Conservation (phyloP, 2,113 vertebrate genomes). For the Abramis brama region DNA sequence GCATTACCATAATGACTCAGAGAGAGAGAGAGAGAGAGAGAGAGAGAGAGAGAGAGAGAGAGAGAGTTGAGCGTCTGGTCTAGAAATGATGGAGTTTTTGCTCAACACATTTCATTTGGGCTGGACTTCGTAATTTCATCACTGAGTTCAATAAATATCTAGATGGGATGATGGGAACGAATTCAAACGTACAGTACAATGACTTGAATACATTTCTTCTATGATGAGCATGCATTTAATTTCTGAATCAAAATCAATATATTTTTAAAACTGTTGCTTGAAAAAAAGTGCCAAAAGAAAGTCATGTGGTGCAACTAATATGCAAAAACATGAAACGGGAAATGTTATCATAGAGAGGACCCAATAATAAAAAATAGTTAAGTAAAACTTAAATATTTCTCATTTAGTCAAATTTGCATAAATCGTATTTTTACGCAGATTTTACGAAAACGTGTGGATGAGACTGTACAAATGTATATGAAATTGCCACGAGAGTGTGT, state of each 20-base stretch:
- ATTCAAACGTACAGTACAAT: background rate
- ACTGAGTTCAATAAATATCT: background rate
- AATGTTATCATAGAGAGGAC: background rate
- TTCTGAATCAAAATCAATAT: background rate
- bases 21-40: conserved; percentile 65
- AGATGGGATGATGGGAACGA: background rate
- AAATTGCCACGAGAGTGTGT: too few species aligned
- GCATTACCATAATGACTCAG: conserved; percentile 91
- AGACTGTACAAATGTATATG: background rate
- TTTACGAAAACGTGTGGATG: background rate
- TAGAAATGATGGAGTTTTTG: conserved; percentile 78
- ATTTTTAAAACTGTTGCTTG: background rate
- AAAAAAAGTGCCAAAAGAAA: background rate
- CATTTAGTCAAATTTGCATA: background rate
- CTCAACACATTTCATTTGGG: conserved; percentile 77
- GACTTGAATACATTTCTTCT: background rate
- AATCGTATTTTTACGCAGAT: background rate
- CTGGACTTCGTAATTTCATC: conserved; percentile 20
- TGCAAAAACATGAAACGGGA: background rate
- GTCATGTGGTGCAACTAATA: background rate
- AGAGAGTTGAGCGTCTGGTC: conserved; percentile 68
- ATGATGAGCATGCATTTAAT: background rate
- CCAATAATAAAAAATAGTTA: background rate
- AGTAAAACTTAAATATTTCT: background rate
- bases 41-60: too few species aligned